Evolutionary conservation across 2,888 invertebrate species (phyloP).

Genomic region (Dolichomitus sp.): DNA sequence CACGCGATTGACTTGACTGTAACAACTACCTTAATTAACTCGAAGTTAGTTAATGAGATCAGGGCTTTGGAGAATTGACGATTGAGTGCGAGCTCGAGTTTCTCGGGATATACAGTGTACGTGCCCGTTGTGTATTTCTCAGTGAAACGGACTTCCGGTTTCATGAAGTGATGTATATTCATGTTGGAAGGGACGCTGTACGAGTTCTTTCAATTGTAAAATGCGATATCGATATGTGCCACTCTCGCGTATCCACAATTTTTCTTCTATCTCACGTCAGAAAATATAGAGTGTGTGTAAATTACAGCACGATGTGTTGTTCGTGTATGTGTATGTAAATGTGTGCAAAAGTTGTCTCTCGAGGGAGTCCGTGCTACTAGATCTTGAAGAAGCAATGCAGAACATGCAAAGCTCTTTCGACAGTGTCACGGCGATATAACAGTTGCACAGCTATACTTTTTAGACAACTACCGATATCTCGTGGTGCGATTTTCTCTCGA

Average conservation of each 20-base stretch:
- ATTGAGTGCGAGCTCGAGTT: conserved; percentile 10
- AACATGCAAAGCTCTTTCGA: conserved; percentile 40
- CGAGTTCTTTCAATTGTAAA: conserved; percentile 28
- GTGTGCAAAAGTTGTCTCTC: background rate
- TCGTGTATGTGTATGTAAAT: background rate
- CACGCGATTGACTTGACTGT: too few relatives aligned
- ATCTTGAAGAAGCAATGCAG: conserved; percentile 27
- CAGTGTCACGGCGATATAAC: conserved; percentile 34
- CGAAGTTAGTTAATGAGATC: conserved; percentile 6
- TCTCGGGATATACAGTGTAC: background rate
- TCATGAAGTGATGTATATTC: background rate
- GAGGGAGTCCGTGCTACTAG: background rate
- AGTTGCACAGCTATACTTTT: conserved; percentile 34
- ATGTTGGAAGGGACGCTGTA: background rate
- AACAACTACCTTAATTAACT: background rate
- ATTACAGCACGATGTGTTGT: background rate
- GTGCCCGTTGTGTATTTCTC: conserved; percentile 7
- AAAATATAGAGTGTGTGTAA: background rate
- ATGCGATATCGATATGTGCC: conserved; percentile 31
- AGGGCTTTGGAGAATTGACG: conserved; percentile 19
- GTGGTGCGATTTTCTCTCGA: conserved; percentile 20
- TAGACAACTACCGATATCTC: background rate
- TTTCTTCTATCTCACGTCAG: conserved; percentile 6
- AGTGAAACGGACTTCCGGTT: background rate
- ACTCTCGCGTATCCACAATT: conserved; percentile 16